Base-by-base conservation (phyloP, 2,113 vertebrate species). In the Gymnocephalus cernua region DNA sequence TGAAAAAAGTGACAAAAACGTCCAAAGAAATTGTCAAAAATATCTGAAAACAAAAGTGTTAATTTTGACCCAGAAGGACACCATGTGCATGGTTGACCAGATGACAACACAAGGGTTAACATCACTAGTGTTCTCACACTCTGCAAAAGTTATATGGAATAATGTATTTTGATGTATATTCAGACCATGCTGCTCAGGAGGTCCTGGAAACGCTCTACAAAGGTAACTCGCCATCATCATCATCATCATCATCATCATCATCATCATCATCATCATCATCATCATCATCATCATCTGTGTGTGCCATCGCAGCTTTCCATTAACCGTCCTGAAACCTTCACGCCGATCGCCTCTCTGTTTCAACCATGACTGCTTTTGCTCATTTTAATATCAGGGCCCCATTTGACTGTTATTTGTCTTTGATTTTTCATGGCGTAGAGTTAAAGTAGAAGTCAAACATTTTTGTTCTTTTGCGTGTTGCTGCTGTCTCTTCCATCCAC, bases 161-260 rank as follows among this genome's bases (percentile, higher is more conserved):
- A 94, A 87, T 95, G 83, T 94, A 92, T 96, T 95, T 96, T 83
- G 56, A 85, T 86, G 69, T 93, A 87, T 96, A 93, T 96, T 91
- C 96, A 98, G 98, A 97, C 96, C 67, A 96, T 96, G 95, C 96
- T 96, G 96, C 97, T 96, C 95, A 96, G 96, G 96, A 97, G 96
- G 93, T 97, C 95, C 95, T 99, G 97, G 98, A 98, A 97, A 95
- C 94, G 96, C 93, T 96, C 97, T 92, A 96, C 95, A 87, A 99
- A 98, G 97, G 98, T 99, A 98, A 98, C 74, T 21, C 41, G 7
- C 4, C 14, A 12, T 50, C 56, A 18, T 59, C 38, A 9, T 51
- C 70, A 56, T 29, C 62, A 4, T n/a, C 53, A 16, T 56, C 81
- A 13, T 32, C 54, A 13, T 47, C 67, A 14, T 35, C 53, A 23